These are phyloP conservation scores for Psammodynastes pulverulentus DNA, from an alignment of 2,113 vertebrate genomes.

Conservation along the genomic window DNA sequence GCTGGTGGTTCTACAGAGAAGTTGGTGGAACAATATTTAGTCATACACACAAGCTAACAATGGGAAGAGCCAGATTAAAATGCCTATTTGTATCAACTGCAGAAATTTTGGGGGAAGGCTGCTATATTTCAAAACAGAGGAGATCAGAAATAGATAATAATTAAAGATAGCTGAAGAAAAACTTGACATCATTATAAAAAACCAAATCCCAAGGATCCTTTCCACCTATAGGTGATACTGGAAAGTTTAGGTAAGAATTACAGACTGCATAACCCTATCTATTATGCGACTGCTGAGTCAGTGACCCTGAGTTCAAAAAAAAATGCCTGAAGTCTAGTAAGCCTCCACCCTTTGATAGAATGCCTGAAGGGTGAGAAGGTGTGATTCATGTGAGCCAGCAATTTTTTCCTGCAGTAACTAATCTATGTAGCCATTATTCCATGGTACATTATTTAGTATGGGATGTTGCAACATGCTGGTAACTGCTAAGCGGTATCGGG, in stretches of 20 bases:
- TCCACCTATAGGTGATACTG: conserved; percentile 5
- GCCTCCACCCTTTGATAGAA: conserved; percentile 5
- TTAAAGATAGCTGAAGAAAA: neutral
- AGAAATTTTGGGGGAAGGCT: neutral
- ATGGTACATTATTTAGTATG: conserved; percentile 11
- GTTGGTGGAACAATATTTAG: neutral
- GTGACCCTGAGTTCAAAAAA: neutral
- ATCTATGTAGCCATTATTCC: neutral
- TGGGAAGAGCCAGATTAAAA: neutral
- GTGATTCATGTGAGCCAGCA: conserved; percentile 51
- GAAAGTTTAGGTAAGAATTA: neutral
- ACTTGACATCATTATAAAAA: neutral
- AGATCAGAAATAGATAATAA: neutral
- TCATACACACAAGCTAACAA: neutral
- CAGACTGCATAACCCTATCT: neutral
- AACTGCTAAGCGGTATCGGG: neutral
- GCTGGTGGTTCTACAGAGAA: neutral
- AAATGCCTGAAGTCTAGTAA: neutral
- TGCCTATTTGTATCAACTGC: neutral
- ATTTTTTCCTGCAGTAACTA: neutral
- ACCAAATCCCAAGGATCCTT: neutral
- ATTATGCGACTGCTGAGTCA: conserved; percentile 1
- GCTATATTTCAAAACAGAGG: neutral
- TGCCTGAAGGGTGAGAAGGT: neutral
- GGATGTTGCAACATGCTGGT: conserved; percentile 49